Base-by-base conservation (phyloP, 2,888 invertebrate genomes). In the Lamproptera curius region DNA sequence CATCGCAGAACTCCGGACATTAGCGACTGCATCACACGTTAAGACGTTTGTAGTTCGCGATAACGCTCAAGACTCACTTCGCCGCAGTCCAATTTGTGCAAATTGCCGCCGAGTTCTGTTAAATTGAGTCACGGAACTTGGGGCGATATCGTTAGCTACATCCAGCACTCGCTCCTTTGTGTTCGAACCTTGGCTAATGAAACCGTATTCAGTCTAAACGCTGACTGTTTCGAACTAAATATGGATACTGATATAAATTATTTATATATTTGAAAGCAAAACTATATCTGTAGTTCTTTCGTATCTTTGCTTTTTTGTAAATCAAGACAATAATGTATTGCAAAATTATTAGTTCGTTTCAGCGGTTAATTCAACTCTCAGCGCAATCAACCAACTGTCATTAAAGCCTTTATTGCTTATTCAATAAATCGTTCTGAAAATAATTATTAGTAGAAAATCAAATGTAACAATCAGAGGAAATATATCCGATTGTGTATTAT, bases 11-110 rank as follows among this genome's bases (percentile, higher is more conserved):
- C 36, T 41, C 11, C 10, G 35, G 43, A 47, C 48, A 46, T 51
- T 52, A 51, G 55, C 46, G 43, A 56, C 40, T 51, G 52, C 50
- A 52, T 53, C 43, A 52, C 56, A 52, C 46, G 52, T 54, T 50
- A 53, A 49, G 53, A 50, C 52, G 33, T 43, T 33, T 37, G 43
- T 58, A 55, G 49, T 51, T 48, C 51, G 63, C 56, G 73, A 73
- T 75, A 76, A 62, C 66, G 63, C 56, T 51, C 57, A 55, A 64
- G 44, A 58, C 56, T n/a, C 56, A 58, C 72, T 69, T 62, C 70
- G 58, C n/a, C n/a, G 58, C 65, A 59, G 65, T 63, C 65, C 76
- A 78, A 78, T 78, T 77, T 76, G 75, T 60, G 62, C 75, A 75
- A 77, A 77, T 77, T 76, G 74, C 73, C 53, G 38, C 54, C 61